These are phyloP conservation scores for Ophiodon elongatus DNA, from an alignment of 2,113 vertebrate species.

Conservation along the genomic window DNA sequence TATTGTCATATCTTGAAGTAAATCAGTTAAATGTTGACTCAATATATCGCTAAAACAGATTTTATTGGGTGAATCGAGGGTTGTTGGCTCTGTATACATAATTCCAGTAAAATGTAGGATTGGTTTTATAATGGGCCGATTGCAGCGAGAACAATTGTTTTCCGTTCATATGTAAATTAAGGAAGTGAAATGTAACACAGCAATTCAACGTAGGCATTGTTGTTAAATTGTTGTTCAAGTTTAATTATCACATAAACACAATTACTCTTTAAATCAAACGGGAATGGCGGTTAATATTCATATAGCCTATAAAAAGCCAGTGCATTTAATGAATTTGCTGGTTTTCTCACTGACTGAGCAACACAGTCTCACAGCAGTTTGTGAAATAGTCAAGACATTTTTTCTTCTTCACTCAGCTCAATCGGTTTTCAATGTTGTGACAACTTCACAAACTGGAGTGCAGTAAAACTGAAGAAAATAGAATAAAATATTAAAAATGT, in stretches of 20 bases:
- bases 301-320: background rate
- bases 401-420: no score
- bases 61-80: background rate
- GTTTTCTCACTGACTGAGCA: background rate
- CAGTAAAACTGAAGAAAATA: background rate
- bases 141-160: background rate
- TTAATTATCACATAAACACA: slow-evolving; percentile 1
- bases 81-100: background rate
- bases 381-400: no score
- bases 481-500: no score
- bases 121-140: background rate
- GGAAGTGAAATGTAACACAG: slow-evolving; percentile 2
- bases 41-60: background rate
- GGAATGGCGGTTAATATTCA: background rate
- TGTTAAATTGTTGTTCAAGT: background rate
- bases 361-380: no score
- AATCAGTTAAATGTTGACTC: slow-evolving; percentile 19
- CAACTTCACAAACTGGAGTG: background rate
- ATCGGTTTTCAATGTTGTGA: no score
- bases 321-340: background rate
- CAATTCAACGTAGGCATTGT: background rate
- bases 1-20: slow-evolving; percentile 13
- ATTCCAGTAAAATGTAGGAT: background rate
- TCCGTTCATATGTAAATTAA: background rate
- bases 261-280: background rate